Percentiles rank a stretch among this genome's conserved stretches.
These are phyloP conservation scores for Anthoptus insignis DNA, from an alignment of 2,888 invertebrate genomes.

Conservation along the genomic window DNA sequence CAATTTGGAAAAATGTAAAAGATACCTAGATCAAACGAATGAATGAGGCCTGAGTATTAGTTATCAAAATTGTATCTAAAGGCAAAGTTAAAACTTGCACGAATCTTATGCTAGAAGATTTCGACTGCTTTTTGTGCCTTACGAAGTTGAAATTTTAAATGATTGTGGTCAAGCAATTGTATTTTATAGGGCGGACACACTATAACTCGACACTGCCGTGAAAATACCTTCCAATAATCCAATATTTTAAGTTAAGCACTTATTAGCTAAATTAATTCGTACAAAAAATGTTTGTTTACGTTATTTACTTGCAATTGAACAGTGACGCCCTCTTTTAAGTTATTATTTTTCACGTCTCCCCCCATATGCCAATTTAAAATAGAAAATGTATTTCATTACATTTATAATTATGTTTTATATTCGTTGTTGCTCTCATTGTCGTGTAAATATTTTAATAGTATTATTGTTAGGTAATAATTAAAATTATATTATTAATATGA, in stretches of 20 bases:
- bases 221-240: too few species aligned
- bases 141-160: not conserved
- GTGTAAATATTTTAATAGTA: not conserved
- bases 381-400: not conserved
- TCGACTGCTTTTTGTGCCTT: slow-evolving; percentile 5
- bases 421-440: not conserved
- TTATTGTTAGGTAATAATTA: too few species aligned
- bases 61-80: too few species aligned
- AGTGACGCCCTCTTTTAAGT: not conserved
- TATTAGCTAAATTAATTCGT: too few species aligned
- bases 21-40: too few species aligned
- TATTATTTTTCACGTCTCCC: not conserved
- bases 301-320: too few species aligned
- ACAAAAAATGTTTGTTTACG: too few species aligned
- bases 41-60: too few species aligned
- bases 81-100: not conserved
- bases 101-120: not conserved
- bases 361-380: not conserved
- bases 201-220: not conserved
- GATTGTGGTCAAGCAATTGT: not conserved
- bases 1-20: too few species aligned
- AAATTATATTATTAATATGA: too few species aligned
- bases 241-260: too few species aligned
- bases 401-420: not conserved
- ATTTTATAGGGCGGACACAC: not conserved